Base-by-base conservation (phyloP, 1,140 invertebrate genomes). In the Vanessa tameamea region DNA sequence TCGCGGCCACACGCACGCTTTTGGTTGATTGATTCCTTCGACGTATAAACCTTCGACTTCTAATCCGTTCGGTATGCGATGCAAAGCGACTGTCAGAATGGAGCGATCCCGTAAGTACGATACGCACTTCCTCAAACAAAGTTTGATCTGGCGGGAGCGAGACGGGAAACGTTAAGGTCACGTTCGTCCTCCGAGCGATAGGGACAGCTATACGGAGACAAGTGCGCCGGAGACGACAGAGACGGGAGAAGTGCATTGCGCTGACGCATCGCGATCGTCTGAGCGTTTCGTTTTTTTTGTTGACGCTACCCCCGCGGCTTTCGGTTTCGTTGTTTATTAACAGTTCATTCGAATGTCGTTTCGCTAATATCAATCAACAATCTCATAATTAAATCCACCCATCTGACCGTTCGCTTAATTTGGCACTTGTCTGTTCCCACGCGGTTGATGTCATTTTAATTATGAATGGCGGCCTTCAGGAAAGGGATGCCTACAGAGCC, bases 361-460 rank as follows among this genome's bases (percentile, higher is more conserved):
- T 85, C 77, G 80, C 75, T 81, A 82, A 87, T 87, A 87, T 87
- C 85, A 87, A 87, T 88, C 82, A 82, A 77, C 69, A 73, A 68
- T 77, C 43, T 69, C 37, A 77, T 85, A 88, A 90, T 90, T 87
- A 90, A 88, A 86, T 88, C 74, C 80, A 82, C 82, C 81, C 80
- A 83, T 85, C 78, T 50, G 80, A 85, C 86, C 83, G 83, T 87
- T 87, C 86, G 79, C 74, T 78, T 78, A 68, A 85, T 79, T 86
- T 85, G 84, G 83, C 84, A 87, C 89, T 91, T 87, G 82, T 78
- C 64, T 73, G 87, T 90, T 92, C 88, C 87, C 90, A 92, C 88
- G 89, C 87, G 82, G 85, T 87, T 90, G 86, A 90, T 89, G 89
- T 89, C 87, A 86, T 87, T 88, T 92, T 87, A 86, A 87, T 90